Evolutionary conservation across 2,888 invertebrate genomes (phyloP).

Genomic region (Eurytoma adleriae): DNA sequence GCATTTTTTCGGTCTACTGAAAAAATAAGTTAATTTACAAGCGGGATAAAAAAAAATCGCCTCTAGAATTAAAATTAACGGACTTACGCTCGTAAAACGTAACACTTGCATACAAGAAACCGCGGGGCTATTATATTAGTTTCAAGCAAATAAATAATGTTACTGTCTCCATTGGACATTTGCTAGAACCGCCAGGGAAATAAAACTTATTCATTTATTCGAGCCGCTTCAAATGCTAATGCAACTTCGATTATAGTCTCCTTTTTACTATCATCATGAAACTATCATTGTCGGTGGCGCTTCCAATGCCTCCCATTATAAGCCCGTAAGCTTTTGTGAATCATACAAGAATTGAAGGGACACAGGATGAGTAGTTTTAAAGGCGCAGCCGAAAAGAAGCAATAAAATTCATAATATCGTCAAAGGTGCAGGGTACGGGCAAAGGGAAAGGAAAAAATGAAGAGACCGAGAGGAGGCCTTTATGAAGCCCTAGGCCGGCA

Average conservation of each 20-base stretch:
- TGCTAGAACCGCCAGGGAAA: too few species aligned
- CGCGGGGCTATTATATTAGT: too few species aligned
- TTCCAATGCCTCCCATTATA: background rate
- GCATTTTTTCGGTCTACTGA: too few species aligned
- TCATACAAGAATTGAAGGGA: constrained; percentile 1
- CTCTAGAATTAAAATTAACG: too few species aligned
- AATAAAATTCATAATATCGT: constrained; percentile 46
- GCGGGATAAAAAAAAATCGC: too few species aligned
- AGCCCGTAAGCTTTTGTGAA: background rate
- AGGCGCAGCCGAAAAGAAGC: constrained; percentile 22
- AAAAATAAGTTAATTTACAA: too few species aligned
- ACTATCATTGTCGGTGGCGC: background rate
- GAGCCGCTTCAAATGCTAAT: constrained; percentile 9
- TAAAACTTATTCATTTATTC: too few species aligned
- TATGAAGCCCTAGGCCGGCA: background rate
- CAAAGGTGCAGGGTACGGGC: background rate
- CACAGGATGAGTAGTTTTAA: background rate
- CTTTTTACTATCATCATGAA: background rate
- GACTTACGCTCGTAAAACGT: too few species aligned
- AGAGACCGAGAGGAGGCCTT: background rate
- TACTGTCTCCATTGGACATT: too few species aligned
- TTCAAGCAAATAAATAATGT: too few species aligned
- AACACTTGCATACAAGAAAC: too few species aligned
- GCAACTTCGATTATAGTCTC: background rate
- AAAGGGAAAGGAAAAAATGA: constrained; percentile 1